Percentiles rank a stretch among this genome's conserved stretches.
Conservation (phyloP, 2,888 invertebrate genomes). For the Netelia inedita region DNA sequence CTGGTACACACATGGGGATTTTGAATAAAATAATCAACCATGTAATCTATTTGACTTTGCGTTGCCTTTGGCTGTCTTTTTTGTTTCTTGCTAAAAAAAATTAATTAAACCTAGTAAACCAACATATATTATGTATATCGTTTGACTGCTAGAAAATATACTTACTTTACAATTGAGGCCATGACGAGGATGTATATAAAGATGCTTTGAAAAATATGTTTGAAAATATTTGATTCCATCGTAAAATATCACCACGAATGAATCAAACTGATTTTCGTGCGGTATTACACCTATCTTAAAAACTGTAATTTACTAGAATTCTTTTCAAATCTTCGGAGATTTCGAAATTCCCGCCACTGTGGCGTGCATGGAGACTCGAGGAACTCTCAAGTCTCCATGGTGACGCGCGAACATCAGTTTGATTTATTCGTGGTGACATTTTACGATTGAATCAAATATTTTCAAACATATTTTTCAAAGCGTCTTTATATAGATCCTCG, state of each 20-base stretch:
- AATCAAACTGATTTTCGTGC: too few species aligned
- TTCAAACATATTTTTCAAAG: not conserved
- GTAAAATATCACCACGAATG: not conserved
- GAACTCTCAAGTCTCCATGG: too few species aligned
- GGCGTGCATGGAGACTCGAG: too few species aligned
- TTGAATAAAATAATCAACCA: constrained; percentile 1
- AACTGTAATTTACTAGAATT: too few species aligned
- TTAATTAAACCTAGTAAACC: not conserved
- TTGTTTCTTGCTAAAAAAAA: not conserved
- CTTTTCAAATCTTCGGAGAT: too few species aligned
- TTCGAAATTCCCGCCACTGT: too few species aligned
- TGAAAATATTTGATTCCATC: not conserved
- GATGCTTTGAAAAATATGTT: not conserved
- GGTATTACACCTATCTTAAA: too few species aligned
- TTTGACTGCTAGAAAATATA: not conserved
- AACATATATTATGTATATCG: not conserved
- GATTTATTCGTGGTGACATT: not conserved
- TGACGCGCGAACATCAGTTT: too few species aligned
- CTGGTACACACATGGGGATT: too few species aligned
- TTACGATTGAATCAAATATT: not conserved
- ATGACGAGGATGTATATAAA: not conserved
- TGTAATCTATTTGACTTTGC: constrained; percentile 21
- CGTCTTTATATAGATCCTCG: not conserved
- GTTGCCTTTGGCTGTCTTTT: constrained; percentile 41
- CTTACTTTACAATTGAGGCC: not conserved